Conservation (phyloP, 2,888 invertebrate species). For the Cheilosia vernalis region DNA sequence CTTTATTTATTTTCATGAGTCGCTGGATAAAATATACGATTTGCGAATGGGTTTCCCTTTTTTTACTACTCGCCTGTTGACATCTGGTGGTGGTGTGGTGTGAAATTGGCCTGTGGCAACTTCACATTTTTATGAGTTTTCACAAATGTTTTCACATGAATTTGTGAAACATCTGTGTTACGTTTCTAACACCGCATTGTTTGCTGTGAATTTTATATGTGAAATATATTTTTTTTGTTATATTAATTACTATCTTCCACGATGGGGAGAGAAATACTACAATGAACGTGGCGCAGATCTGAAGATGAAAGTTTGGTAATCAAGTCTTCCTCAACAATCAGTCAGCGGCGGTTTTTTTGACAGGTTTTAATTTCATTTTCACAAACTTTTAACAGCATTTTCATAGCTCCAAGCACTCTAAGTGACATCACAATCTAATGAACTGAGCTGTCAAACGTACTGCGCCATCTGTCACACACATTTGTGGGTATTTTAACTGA, state of each 20-base stretch:
- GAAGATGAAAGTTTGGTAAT: no score
- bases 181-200: conserved; percentile 3
- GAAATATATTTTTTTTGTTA: conserved; percentile 5
- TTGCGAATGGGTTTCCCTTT: conserved; percentile 5
- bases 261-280: no score
- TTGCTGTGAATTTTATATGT: not conserved
- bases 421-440: no score
- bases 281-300: no score
- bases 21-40: conserved; percentile 14
- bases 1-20: not conserved
- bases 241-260: not conserved
- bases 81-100: conserved; percentile 31
- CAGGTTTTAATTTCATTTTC: no score
- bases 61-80: not conserved
- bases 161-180: not conserved
- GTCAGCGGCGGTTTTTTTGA: no score
- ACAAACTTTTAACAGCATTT: no score
- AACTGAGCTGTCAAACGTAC: no score
- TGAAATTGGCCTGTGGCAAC: not conserved
- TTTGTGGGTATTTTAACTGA: no score
- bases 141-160: conserved; percentile 7
- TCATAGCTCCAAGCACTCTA: no score
- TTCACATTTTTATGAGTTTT: conserved; percentile 20
- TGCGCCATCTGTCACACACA: no score
- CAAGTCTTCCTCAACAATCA: no score